Conservation (phyloP, 2,113 vertebrate genomes). For the Gymnocephalus cernua region DNA sequence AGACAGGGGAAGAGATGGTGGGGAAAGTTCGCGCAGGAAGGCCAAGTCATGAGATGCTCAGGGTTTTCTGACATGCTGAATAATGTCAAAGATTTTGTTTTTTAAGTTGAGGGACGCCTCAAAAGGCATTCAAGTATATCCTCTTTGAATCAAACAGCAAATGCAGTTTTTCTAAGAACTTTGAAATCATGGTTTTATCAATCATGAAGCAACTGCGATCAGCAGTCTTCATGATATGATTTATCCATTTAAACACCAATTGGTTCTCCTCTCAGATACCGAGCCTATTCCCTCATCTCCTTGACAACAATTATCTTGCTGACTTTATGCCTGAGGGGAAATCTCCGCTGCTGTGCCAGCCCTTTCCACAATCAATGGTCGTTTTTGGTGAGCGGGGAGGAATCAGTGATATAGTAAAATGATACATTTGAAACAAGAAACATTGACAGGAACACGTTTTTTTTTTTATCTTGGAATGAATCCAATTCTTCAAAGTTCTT, state of each 20-base stretch:
- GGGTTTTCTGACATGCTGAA: conserved; percentile 33
- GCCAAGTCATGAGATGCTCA: conserved; percentile 21
- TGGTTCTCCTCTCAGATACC: conserved; percentile 56
- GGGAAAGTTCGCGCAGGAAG: conserved; percentile 5
- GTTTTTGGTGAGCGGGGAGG: conserved; percentile 45
- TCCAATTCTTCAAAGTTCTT: background rate
- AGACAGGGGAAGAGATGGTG: background rate
- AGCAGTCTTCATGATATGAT: conserved; percentile 28
- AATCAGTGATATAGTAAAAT: conserved; percentile 8
- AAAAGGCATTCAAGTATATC: conserved; percentile 20
- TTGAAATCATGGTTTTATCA: conserved; percentile 43
- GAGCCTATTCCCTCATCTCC: conserved; percentile 48
- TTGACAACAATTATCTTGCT: conserved; percentile 66
- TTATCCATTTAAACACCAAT: conserved; percentile 41
- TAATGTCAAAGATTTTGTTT: conserved; percentile 22
- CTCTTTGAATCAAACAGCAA: conserved; percentile 43
- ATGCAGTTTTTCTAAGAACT: conserved; percentile 24
- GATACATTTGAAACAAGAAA: background rate
- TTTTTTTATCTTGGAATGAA: background rate
- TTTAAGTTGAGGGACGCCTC: conserved; percentile 1
- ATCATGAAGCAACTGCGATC: conserved; percentile 42
- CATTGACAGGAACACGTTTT: background rate
- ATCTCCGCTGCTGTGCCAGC: conserved; percentile 58
- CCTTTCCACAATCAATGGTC: conserved; percentile 49
- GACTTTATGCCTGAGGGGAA: conserved; percentile 50